A percentile compares a stretch with the other conserved stretches of the same genome.
These are phyloP conservation scores for Bubo scandiacus DNA, from an alignment of 2,113 vertebrate genomes.

Conservation along the genomic window DNA sequence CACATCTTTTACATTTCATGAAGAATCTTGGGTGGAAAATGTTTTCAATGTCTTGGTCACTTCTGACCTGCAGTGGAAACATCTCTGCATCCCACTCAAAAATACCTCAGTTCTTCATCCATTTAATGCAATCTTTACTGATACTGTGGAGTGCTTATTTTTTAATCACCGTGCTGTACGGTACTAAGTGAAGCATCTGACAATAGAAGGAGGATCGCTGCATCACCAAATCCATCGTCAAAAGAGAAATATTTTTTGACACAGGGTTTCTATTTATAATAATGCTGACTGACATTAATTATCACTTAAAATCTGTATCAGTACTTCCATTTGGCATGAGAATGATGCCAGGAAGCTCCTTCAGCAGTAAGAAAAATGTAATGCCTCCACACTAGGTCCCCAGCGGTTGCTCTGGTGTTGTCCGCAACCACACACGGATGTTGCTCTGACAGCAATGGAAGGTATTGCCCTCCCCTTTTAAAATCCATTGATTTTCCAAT, in stretches of 20 bases:
- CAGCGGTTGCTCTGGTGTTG: neutral
- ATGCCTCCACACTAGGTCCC: neutral
- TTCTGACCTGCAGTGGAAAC: neutral
- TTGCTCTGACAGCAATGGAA: neutral
- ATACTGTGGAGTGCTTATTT: neutral
- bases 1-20: neutral
- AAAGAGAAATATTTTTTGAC: slow-evolving; percentile 11
- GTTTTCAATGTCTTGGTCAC: neutral
- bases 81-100: neutral
- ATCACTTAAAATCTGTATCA: slow-evolving; percentile 4
- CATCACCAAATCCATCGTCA: neutral
- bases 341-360: neutral
- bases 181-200: neutral
- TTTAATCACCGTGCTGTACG: neutral
- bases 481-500: neutral
- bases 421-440: accelerated
- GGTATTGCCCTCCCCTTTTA: neutral
- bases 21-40: neutral
- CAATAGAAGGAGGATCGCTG: neutral
- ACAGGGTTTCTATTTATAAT: neutral
- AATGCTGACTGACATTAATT: slow-evolving; percentile 32
- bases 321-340: neutral
- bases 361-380: neutral
- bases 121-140: neutral
- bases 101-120: neutral